These are phyloP conservation scores for Macrobrachium nipponense DNA, from an alignment of 1,140 invertebrate species.

Conservation along the genomic window DNA sequence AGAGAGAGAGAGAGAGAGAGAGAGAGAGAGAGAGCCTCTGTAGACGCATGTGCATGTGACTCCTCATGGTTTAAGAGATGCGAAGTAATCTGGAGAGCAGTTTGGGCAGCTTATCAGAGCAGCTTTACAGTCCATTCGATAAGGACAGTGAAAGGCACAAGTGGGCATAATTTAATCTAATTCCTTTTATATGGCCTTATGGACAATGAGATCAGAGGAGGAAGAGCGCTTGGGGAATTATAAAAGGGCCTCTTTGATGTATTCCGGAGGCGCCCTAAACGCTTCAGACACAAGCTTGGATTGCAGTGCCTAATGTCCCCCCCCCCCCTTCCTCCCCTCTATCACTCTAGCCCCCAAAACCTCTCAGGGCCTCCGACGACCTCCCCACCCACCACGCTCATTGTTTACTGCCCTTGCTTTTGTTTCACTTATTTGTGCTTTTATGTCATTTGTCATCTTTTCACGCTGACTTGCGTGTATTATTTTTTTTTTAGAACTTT, in stretches of 20 bases:
- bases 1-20: not conserved
- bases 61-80: conserved; percentile 22
- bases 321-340: too few relatives aligned
- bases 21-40: not conserved
- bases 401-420: too few relatives aligned
- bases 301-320: not conserved
- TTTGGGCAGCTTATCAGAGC: conserved; percentile 5
- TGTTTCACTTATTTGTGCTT: too few relatives aligned
- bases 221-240: conserved; percentile 29
- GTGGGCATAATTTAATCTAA: conserved; percentile 43
- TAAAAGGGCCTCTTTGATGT: conserved; percentile 25
- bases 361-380: too few relatives aligned
- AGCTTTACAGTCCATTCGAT: conserved; percentile 28
- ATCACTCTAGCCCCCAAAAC: too few relatives aligned
- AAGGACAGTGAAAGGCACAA: conserved; percentile 34
- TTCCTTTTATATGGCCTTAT: conserved; percentile 41
- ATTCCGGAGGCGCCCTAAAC: not conserved
- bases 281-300: not conserved
- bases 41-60: not conserved
- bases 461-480: too few relatives aligned
- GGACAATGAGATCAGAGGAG: conserved; percentile 34
- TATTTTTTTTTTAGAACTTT: too few relatives aligned
- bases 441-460: too few relatives aligned
- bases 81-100: not conserved
- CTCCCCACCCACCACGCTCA: too few relatives aligned